Conservation (phyloP, 2,888 invertebrate species). For the Thyatira batis region DNA sequence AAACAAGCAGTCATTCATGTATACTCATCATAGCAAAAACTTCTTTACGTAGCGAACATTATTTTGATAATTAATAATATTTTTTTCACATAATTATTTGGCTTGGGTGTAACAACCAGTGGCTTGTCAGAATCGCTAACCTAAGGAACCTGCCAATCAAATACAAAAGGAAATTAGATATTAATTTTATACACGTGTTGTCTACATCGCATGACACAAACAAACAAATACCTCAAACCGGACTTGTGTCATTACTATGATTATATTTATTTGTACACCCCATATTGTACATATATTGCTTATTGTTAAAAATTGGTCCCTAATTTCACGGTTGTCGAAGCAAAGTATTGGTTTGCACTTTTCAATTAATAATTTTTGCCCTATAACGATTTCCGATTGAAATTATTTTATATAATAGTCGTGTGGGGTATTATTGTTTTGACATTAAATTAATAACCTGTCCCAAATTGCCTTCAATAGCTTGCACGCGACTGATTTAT, state of each 20-base stretch:
- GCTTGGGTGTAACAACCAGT: no score
- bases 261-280: not conserved
- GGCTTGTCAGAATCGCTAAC: no score
- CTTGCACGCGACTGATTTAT: not conserved
- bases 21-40: no score
- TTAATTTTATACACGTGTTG: no score
- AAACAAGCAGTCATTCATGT: no score
- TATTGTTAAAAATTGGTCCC: slow-evolving; percentile 7
- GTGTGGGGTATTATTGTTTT: slow-evolving; percentile 6
- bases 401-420: no score
- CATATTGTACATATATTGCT: slow-evolving; percentile 5
- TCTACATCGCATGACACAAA: not conserved
- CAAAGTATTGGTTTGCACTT: slow-evolving; percentile 39
- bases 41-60: no score
- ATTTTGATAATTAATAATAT: no score
- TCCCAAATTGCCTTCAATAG: not conserved
- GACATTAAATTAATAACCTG: not conserved
- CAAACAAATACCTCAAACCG: not conserved
- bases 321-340: slow-evolving; percentile 38
- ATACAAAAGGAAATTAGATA: no score
- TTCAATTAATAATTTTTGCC: slow-evolving; percentile 52
- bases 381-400: slow-evolving; percentile 50
- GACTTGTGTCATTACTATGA: not conserved
- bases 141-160: no score
- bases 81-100: no score